These are phyloP conservation scores for Tortricodes alternella DNA, from an alignment of 2,888 invertebrate species.

Conservation along the genomic window DNA sequence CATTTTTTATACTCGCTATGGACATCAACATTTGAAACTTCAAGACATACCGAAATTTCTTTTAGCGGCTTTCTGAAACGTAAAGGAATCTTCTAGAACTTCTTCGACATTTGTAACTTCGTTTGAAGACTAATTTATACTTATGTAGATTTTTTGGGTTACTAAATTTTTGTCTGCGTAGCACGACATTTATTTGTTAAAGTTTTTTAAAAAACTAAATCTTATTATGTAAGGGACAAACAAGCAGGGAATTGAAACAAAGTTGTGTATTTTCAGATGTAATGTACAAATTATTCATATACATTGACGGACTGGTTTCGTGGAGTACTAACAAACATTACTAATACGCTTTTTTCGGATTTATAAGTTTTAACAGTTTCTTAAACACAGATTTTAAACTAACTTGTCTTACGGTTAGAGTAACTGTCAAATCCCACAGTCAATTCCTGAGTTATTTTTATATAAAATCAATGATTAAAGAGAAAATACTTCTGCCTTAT, in stretches of 20 bases:
- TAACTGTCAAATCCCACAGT: too few species aligned
- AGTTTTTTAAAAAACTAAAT: slow-evolving; percentile 11
- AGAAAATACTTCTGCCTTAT: too few species aligned
- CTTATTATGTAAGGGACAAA: slow-evolving; percentile 20
- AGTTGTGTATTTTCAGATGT: slow-evolving; percentile 25
- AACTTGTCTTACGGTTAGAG: too few species aligned
- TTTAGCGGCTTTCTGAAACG: neutral
- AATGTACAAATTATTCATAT: slow-evolving; percentile 23
- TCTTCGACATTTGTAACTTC: neutral
- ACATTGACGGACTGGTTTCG: slow-evolving; percentile 10
- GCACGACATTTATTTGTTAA: slow-evolving; percentile 11
- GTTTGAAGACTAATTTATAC: neutral
- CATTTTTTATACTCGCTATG: neutral
- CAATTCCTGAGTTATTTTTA: too few species aligned
- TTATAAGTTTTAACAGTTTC: too few species aligned
- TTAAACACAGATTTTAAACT: neutral
- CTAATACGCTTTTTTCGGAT: neutral
- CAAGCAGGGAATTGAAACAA: slow-evolving; percentile 21
- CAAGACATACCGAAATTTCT: neutral
- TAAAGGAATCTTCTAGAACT: neutral
- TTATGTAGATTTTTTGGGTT: slow-evolving; percentile 4
- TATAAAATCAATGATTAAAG: too few species aligned
- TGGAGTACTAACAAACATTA: neutral
- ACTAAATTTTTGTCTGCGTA: neutral
- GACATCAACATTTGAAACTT: too few species aligned